Conservation (phyloP, 2,113 vertebrate genomes). For the Heterotis niloticus region DNA sequence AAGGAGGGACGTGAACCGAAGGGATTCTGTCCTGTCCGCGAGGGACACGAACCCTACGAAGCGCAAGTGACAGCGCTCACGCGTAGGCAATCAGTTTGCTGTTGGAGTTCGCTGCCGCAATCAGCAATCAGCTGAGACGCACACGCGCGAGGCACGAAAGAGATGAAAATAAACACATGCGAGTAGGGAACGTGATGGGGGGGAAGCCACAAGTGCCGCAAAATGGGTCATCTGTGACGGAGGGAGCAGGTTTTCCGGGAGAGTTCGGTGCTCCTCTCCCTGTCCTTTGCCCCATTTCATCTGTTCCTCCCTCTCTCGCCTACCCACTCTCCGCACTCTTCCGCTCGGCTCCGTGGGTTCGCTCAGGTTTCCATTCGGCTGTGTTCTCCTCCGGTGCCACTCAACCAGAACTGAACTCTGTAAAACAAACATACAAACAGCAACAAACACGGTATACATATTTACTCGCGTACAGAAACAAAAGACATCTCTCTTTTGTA, state of each 20-base stretch:
- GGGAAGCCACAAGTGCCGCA: not conserved
- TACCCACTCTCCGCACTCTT: not conserved
- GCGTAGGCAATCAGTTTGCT: not conserved
- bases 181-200: slow-evolving; percentile 1
- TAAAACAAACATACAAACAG: slow-evolving; percentile 25
- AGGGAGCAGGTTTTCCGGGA: slow-evolving; percentile 35
- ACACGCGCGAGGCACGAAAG: not conserved
- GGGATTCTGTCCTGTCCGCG: slow-evolving; percentile 1
- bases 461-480: slow-evolving; percentile 13
- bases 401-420: not conserved
- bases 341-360: not conserved
- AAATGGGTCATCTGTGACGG: slow-evolving; percentile 38
- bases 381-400: not conserved
- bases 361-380: too few relatives aligned
- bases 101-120: not conserved
- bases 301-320: not conserved
- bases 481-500: not conserved
- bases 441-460: slow-evolving; percentile 27
- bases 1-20: not conserved
- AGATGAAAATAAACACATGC: not conserved
- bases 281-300: not conserved
- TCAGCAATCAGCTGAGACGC: slow-evolving; percentile 14
- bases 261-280: slow-evolving; percentile 10
- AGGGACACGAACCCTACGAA: not conserved
- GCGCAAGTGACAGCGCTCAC: not conserved